Percentiles rank a stretch among this genome's conserved stretches.
These are phyloP conservation scores for Sylvicola fuscatus DNA, from an alignment of 2,888 invertebrate genomes.

Conservation along the genomic window DNA sequence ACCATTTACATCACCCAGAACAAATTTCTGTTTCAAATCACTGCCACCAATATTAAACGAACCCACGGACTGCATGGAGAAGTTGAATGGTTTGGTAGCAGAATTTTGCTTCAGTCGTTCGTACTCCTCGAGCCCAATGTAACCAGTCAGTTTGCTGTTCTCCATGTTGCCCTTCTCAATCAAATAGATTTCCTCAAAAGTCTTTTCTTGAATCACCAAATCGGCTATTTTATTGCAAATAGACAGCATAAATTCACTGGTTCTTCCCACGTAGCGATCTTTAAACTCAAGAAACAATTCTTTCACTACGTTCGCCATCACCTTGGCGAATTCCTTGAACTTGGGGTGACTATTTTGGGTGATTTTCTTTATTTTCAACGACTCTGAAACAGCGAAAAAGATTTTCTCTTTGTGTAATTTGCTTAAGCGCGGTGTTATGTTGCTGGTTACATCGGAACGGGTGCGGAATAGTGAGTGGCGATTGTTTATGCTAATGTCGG, in stretches of 20 bases:
- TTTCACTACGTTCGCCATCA: constrained; percentile 43
- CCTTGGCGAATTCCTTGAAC: constrained; percentile 48
- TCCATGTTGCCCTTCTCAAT: constrained; percentile 12
- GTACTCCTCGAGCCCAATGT: constrained; percentile 15
- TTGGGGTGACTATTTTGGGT: constrained; percentile 39
- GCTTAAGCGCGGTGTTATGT: neutral
- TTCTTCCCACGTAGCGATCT: constrained; percentile 31
- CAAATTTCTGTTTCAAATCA: constrained; percentile 1
- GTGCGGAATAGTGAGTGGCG: neutral
- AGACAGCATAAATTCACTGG: constrained; percentile 48
- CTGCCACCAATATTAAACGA: constrained; percentile 10
- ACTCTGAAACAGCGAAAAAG: constrained; percentile 62
- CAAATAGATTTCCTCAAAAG: too few relatives aligned
- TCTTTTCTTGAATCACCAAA: too few relatives aligned
- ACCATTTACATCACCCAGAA: neutral
- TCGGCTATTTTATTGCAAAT: too few relatives aligned
- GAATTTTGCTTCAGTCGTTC: constrained; percentile 12
- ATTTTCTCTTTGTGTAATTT: constrained; percentile 32
- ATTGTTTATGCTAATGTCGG: neutral
- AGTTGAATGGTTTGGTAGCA: constrained; percentile 6
- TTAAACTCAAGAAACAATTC: constrained; percentile 36
- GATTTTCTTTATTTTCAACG: constrained; percentile 48
- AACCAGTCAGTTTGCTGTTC: constrained; percentile 3
- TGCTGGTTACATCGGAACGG: neutral
- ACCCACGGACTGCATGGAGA: too few relatives aligned